Conservation (phyloP, 2,888 invertebrate genomes). For the Epirrhoe tristata region DNA sequence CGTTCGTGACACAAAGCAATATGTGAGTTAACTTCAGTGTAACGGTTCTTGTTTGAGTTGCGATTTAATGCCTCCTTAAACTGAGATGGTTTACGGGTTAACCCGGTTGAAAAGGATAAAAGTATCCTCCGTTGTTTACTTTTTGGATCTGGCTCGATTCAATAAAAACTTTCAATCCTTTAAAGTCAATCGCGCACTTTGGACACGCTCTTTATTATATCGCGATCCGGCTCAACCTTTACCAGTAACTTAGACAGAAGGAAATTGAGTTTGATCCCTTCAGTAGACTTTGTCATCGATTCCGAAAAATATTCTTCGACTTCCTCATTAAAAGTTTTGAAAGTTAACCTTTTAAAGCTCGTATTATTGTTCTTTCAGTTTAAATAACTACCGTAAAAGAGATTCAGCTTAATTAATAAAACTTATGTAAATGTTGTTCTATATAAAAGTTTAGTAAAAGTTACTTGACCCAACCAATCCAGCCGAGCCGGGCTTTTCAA, state of each 20-base stretch:
- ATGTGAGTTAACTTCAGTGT: constrained; percentile 85
- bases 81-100: constrained; percentile 85
- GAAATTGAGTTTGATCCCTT: constrained; percentile 50
- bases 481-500: constrained; percentile 43
- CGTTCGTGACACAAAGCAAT: constrained; percentile 86
- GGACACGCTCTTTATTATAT: constrained; percentile 56
- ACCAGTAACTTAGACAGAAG: constrained; percentile 43
- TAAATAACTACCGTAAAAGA: neutral
- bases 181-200: constrained; percentile 66
- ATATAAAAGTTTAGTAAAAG: constrained; percentile 46
- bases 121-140: constrained; percentile 79
- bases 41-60: constrained; percentile 85
- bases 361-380: constrained; percentile 4
- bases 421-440: constrained; percentile 23
- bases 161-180: constrained; percentile 78
- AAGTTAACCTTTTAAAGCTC: constrained; percentile 6
- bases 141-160: constrained; percentile 71
- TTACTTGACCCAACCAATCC: constrained; percentile 49
- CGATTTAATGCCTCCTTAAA: constrained; percentile 86
- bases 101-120: constrained; percentile 81
- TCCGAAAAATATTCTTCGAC: constrained; percentile 28
- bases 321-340: constrained; percentile 36
- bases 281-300: constrained; percentile 45
- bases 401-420: constrained; percentile 6
- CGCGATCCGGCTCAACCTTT: constrained; percentile 44